Percentiles rank a stretch among this genome's conserved stretches.
phyloP scores from a whole-genome alignment of 2,113 vertebrate species.

The Nematolebias whitei region DNA sequence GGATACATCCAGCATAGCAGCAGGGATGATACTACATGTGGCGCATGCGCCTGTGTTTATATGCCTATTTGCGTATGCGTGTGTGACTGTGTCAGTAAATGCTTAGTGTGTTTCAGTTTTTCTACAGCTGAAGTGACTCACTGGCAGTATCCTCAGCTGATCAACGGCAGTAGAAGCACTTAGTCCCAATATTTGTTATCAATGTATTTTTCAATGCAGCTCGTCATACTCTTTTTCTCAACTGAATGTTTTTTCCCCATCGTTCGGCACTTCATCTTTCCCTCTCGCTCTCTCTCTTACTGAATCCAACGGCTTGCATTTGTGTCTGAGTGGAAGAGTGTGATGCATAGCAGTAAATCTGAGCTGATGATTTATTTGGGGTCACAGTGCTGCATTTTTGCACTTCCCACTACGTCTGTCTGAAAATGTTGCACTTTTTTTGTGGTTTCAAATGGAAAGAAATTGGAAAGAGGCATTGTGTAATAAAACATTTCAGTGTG shows the following conservation, averaged over 20 bases:
- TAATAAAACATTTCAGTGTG: slow-evolving; percentile 7
- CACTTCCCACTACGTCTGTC: slow-evolving; percentile 37
- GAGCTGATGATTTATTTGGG: slow-evolving; percentile 24
- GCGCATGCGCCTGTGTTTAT: slow-evolving; percentile 59
- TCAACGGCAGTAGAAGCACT: neutral
- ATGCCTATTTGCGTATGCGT: slow-evolving; percentile 48
- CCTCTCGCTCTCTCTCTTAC: slow-evolving; percentile 3
- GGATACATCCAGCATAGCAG: slow-evolving; percentile 65
- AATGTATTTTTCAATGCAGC: neutral
- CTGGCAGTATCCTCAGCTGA: neutral
- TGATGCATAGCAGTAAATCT: slow-evolving; percentile 25
- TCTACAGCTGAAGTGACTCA: slow-evolving; percentile 4
- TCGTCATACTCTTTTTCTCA: neutral
- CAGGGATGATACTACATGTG: slow-evolving; percentile 54
- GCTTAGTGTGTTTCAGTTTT: slow-evolving; percentile 13
- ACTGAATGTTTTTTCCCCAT: neutral
- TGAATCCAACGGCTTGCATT: slow-evolving; percentile 29
- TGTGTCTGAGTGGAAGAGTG: slow-evolving; percentile 8
- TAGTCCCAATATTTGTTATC: neutral
- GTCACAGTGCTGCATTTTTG: slow-evolving; percentile 12
- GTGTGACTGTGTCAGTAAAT: slow-evolving; percentile 19
- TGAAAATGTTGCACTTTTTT: slow-evolving; percentile 2
- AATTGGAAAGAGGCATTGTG: neutral
- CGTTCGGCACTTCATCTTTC: slow-evolving; percentile 9
- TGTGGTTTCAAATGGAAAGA: slow-evolving; percentile 17